phyloP scores from a whole-genome alignment of 2,113 vertebrate genomes.

The Aphelocoma coerulescens region DNA sequence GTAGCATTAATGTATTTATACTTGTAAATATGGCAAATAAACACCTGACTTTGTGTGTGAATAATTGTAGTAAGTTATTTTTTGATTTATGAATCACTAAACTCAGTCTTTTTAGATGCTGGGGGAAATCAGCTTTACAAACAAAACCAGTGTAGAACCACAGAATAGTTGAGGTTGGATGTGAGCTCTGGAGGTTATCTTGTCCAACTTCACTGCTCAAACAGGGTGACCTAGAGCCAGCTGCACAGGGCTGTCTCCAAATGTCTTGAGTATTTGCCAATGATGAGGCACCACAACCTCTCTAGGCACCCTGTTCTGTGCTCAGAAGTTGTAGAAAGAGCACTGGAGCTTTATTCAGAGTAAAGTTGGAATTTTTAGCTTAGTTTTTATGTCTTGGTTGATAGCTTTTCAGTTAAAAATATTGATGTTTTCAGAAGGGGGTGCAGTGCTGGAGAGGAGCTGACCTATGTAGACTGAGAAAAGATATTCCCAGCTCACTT shows the following conservation, averaged over 20 bases:
- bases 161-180: not conserved
- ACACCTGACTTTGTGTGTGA: not conserved
- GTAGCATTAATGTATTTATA: not conserved
- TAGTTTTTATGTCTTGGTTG: not conserved
- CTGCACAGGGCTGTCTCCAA: not conserved
- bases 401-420: not conserved
- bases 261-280: not conserved
- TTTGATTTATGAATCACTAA: not conserved
- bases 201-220: not conserved
- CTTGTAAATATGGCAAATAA: constrained; percentile 32
- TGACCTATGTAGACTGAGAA: not conserved
- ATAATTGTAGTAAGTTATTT: not conserved
- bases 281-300: not conserved
- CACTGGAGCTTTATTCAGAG: not conserved
- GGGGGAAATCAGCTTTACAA: not conserved
- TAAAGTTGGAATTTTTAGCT: not conserved
- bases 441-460: not conserved
- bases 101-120: not conserved
- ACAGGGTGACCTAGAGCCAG: not conserved
- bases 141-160: not conserved
- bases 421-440: not conserved
- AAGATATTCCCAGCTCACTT: not conserved
- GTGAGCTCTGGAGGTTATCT: not conserved
- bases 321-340: not conserved
- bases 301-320: not conserved